phyloP scores from a whole-genome alignment of 2,113 vertebrate species.

The Rhea pennata region DNA sequence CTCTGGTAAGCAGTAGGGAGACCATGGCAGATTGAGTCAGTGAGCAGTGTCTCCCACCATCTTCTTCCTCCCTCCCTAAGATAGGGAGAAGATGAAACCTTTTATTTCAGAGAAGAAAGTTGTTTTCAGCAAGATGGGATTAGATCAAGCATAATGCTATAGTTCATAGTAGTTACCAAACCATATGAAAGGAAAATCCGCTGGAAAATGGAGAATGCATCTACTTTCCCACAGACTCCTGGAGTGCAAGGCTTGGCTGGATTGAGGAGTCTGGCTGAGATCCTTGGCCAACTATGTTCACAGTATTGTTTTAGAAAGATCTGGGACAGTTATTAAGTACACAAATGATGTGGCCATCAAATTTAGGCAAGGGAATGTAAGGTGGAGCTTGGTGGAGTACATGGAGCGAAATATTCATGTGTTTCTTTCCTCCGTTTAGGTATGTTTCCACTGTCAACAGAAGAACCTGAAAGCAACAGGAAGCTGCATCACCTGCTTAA shows the following conservation, averaged over 20 bases:
- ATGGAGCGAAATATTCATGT: neutral
- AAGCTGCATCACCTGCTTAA: constrained; percentile 90
- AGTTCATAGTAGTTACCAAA: neutral
- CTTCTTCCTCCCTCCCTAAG: neutral
- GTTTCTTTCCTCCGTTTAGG: constrained; percentile 69
- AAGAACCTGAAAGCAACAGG: constrained; percentile 86
- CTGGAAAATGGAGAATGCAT: neutral
- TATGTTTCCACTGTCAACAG: constrained; percentile 80
- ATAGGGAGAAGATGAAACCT: neutral
- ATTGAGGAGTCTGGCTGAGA: neutral
- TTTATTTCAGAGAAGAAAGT: neutral
- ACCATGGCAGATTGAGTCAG: neutral
- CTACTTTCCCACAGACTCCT: neutral
- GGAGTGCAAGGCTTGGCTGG: neutral
- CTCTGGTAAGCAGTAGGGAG: neutral
- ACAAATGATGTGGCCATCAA: neutral
- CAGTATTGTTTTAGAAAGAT: neutral
- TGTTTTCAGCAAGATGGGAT: neutral
- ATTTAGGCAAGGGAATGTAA: neutral
- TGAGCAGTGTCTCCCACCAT: neutral
- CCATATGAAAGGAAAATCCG: neutral
- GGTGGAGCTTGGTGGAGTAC: neutral
- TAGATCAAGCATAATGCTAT: neutral
- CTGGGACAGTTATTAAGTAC: neutral
- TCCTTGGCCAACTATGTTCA: neutral